Conservation (phyloP, 2,888 invertebrate species). For the Yponomeuta plumbellus region DNA sequence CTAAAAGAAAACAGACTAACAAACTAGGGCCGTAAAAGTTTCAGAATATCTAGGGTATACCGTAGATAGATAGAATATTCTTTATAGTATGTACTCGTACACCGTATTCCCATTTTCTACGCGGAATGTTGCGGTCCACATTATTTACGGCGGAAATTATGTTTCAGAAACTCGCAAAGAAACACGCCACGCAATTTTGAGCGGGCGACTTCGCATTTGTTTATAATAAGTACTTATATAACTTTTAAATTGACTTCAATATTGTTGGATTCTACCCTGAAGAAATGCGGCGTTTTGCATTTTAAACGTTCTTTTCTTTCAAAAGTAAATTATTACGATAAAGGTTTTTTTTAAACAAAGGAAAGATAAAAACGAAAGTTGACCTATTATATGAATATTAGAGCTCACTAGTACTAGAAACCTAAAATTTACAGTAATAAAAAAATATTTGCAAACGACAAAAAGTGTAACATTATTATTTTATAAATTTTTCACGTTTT, state of each 20-base stretch:
- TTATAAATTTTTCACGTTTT: too few relatives aligned
- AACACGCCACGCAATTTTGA: neutral
- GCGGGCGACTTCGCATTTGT: neutral
- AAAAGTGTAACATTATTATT: too few relatives aligned
- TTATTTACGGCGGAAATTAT: constrained; percentile 1
- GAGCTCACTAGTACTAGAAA: too few relatives aligned
- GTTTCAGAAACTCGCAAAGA: neutral
- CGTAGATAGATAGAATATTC: too few relatives aligned
- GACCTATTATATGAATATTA: too few relatives aligned
- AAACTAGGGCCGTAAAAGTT: too few relatives aligned
- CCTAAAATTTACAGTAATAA: too few relatives aligned
- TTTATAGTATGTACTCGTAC: neutral
- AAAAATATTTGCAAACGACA: too few relatives aligned
- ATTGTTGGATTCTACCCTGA: neutral
- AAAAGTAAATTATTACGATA: neutral
- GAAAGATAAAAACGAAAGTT: neutral
- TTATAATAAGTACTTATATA: neutral
- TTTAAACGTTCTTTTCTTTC: neutral
- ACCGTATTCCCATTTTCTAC: neutral
- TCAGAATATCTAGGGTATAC: neutral
- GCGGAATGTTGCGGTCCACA: neutral
- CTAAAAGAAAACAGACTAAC: too few relatives aligned
- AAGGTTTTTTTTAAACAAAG: neutral
- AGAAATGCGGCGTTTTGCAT: neutral
- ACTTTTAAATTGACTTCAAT: neutral